A percentile compares a stretch with the other conserved stretches of the same genome.
Evolutionary conservation across 2,888 invertebrate species (phyloP).

Genomic region (Arge pagana): DNA sequence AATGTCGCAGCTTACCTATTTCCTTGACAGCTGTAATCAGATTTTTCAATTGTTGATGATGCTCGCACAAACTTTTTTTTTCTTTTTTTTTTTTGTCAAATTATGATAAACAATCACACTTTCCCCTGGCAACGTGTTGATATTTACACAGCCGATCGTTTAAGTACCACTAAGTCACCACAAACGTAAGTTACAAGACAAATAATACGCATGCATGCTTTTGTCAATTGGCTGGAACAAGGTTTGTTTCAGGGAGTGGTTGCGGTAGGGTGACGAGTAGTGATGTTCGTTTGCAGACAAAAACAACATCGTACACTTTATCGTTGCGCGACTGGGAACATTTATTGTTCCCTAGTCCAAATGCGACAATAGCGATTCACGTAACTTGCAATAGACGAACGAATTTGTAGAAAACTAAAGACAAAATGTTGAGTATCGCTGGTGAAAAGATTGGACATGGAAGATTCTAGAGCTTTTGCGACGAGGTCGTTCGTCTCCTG

Average conservation of each 20-base stretch:
- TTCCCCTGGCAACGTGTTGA: constrained; percentile 32
- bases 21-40: constrained; percentile 58
- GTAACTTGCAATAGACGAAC: no score
- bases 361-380: no score
- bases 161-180: constrained; percentile 36
- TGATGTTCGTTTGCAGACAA: no score
- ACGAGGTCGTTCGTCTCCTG: no score
- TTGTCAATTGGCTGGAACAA: constrained; percentile 2
- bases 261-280: constrained; percentile 9
- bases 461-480: no score
- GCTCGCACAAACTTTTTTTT: constrained; percentile 36
- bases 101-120: constrained; percentile 7
- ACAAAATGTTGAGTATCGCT: no score
- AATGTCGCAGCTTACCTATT: constrained; percentile 55
- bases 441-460: no score
- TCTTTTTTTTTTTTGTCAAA: no score
- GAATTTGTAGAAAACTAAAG: no score
- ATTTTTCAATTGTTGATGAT: constrained; percentile 49
- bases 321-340: no score
- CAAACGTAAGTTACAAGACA: constrained; percentile 43
- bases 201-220: constrained; percentile 47
- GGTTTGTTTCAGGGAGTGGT: constrained; percentile 4
- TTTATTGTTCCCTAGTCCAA: no score
- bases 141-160: constrained; percentile 29
- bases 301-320: no score